Conservation (phyloP, 2,888 invertebrate genomes). For the Ommatoiulus sabulosus region DNA sequence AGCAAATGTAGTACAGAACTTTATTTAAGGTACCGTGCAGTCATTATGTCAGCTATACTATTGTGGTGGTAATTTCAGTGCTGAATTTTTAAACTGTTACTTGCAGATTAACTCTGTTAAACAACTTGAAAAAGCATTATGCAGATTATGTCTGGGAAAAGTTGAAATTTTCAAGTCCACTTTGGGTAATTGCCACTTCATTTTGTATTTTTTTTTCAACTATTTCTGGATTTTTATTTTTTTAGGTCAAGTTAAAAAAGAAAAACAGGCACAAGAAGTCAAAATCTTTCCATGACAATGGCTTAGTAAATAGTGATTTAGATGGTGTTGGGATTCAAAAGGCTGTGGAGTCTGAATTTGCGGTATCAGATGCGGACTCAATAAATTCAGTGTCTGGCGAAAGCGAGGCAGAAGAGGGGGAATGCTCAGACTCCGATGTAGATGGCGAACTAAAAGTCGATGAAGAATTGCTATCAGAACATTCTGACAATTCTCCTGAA, state of each 20-base stretch:
- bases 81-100: neutral
- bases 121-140: neutral
- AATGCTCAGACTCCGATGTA: constrained; percentile 56
- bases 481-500: neutral
- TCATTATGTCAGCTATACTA: too few species aligned
- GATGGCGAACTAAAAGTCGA: neutral
- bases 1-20: too few species aligned
- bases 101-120: neutral
- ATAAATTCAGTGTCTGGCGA: constrained; percentile 62
- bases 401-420: constrained; percentile 62
- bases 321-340: constrained; percentile 40
- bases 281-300: neutral
- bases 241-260: neutral
- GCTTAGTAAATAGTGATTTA: neutral
- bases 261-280: neutral
- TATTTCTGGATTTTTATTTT: neutral
- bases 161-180: neutral
- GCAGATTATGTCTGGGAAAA: neutral
- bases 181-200: neutral
- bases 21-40: too few species aligned
- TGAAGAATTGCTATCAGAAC: neutral
- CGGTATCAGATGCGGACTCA: neutral
- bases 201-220: neutral
- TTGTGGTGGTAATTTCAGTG: neutral
- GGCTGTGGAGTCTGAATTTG: neutral